Evolutionary conservation across 2,888 invertebrate species (phyloP).

Genomic region (Phengaris alcon): DNA sequence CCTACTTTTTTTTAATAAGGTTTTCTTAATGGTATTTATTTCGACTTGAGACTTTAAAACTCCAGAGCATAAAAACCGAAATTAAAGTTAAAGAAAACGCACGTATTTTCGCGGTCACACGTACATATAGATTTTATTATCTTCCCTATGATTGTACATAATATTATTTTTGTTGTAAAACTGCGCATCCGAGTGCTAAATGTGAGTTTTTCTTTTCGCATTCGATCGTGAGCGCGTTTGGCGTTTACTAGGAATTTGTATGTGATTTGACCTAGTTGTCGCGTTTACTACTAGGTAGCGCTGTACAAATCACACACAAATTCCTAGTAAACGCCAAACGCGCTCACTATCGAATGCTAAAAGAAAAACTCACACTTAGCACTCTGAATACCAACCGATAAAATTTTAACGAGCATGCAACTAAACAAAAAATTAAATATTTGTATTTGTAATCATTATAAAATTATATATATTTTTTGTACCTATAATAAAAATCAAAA

Average conservation of each 20-base stretch:
- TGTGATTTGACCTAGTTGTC: too few species aligned
- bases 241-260: too few species aligned
- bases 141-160: background rate
- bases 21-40: background rate
- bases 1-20: background rate
- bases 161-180: conserved; percentile 12
- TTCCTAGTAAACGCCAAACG: too few species aligned
- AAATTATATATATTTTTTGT: conserved; percentile 11
- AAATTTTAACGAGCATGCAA: conserved; percentile 32
- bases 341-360: too few species aligned
- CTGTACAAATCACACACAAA: too few species aligned
- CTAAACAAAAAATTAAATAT: conserved; percentile 22
- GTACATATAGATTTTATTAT: background rate
- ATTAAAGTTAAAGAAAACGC: background rate
- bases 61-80: conserved; percentile 15
- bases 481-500: conserved; percentile 43
- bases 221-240: too few species aligned
- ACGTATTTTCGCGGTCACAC: background rate
- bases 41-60: conserved; percentile 1
- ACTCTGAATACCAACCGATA: conserved; percentile 36
- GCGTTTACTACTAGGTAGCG: too few species aligned
- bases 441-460: conserved; percentile 17
- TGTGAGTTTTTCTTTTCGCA: too few species aligned
- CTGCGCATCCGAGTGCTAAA: background rate
- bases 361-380: too few species aligned